Base-by-base conservation (phyloP, 1,140 invertebrate species). In the Drosophila elegans region DNA sequence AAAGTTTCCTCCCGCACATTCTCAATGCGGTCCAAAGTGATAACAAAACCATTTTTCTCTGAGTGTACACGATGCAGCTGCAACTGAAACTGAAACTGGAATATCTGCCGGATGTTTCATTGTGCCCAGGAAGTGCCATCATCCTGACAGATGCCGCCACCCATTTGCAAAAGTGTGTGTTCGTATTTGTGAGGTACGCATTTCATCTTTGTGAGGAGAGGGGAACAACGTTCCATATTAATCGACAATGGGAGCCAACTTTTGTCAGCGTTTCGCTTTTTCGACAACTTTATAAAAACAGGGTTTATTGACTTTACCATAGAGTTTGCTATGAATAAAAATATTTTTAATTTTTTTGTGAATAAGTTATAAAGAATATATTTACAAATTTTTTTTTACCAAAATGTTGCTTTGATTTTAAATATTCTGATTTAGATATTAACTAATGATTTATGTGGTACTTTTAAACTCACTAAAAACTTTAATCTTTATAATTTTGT, bases 161-260 rank as follows among this genome's bases (percentile, higher is more conserved):
- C 32, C 16, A 72, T 52, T 73, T 27, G 55, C 21, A 34, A 52
- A 46, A 41, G 36, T 46, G 39, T 51, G 38, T 27, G 53, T 16
- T 51, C 38, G 13, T n/a, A 45, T 57, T 38, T 39, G 4, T 29
- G 4, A 4, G 29, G 7, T 60, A 32, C 54, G 27, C 54, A 55
- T 68, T 74, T 44, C 56, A 29, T 27, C 36, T 57, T 38, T 39
- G 4, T 29, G 4, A 4, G 29, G 7, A n/a, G 25, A 12, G 25
- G 4, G 25, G n/a, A 7, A 4, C 36, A 12, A 12, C 29, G 36
- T 48, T 41, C 42, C 38, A 53, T 75, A 78, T 82, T 55, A 59
- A 81, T 78, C 53, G 68, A 67, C 74, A 71, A 48, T 62, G 53
- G 29, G 45, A 59, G 45, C 56, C 54, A 82, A 78, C 74, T 84